phyloP scores from a whole-genome alignment of 92 coral and sea anemone genomes.

The Pocillopora meandrina region DNA sequence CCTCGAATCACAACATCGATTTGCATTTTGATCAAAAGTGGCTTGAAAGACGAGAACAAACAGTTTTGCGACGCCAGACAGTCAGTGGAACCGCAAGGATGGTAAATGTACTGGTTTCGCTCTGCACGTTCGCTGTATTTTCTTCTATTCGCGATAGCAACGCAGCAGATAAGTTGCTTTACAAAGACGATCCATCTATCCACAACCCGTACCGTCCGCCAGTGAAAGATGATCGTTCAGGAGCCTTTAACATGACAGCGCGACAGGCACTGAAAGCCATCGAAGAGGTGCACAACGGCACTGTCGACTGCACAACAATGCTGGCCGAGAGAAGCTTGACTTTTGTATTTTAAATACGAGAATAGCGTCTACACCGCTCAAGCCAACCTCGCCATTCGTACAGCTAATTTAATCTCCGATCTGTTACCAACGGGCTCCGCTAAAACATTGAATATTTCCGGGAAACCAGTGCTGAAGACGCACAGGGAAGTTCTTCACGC shows the following conservation, averaged over 20 bases:
- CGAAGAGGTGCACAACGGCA: constrained; percentile 69
- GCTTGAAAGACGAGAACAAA: constrained; percentile 4
- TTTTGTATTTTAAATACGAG: constrained; percentile 71
- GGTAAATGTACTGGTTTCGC: background rate
- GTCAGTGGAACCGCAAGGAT: background rate
- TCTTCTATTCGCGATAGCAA: background rate
- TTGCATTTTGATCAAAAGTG: constrained; percentile 16
- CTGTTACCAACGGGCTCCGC: constrained; percentile 76
- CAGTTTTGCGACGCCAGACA: background rate
- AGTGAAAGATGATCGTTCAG: constrained; percentile 64
- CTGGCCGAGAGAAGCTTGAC: constrained; percentile 71
- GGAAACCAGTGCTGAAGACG: constrained; percentile 40
- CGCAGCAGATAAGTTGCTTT: background rate
- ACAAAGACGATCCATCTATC: constrained; percentile 63
- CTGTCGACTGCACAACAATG: constrained; percentile 75
- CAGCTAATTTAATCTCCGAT: constrained; percentile 80
- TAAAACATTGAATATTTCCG: constrained; percentile 30
- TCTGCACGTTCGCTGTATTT: background rate
- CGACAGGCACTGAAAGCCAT: constrained; percentile 72
- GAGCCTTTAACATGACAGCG: constrained; percentile 77
- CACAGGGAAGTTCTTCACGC: constrained; percentile 63
- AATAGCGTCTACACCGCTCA: constrained; percentile 72
- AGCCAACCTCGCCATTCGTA: constrained; percentile 77
- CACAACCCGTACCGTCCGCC: constrained; percentile 65
- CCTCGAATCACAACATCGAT: background rate